Conservation (phyloP, 2,113 vertebrate species). For the Trichechus manatus region DNA sequence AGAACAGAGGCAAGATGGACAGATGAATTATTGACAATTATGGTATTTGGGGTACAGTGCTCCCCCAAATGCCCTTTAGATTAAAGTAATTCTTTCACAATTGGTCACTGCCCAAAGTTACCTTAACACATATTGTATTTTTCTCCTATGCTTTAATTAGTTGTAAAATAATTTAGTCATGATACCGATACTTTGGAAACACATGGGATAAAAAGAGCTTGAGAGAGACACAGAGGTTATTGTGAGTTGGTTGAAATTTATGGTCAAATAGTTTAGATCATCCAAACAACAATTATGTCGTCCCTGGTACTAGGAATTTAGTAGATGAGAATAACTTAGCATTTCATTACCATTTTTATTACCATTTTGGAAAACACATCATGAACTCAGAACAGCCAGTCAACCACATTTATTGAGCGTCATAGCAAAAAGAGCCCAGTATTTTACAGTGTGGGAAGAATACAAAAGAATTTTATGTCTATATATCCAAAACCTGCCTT, state of each 20-base stretch:
- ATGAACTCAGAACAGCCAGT: constrained; percentile 61
- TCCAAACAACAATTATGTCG: constrained; percentile 62
- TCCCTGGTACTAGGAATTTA: constrained; percentile 62
- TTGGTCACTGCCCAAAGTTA: background rate
- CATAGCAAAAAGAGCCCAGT: background rate
- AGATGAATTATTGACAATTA: constrained; percentile 1
- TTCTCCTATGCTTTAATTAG: background rate
- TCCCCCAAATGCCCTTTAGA: background rate
- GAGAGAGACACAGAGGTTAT: constrained; percentile 42
- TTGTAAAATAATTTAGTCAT: constrained; percentile 14
- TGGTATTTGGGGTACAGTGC: background rate
- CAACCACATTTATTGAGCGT: constrained; percentile 4
- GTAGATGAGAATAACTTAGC: constrained; percentile 71
- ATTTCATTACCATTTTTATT: constrained; percentile 77
- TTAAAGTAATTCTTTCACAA: background rate
- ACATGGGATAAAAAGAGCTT: background rate
- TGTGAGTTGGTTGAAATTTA: constrained; percentile 56
- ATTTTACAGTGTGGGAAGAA: background rate
- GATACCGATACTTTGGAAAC: constrained; percentile 8
- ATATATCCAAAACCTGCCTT: background rate
- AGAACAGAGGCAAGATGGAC: background rate
- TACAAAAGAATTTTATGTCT: background rate
- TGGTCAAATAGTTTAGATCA: constrained; percentile 67
- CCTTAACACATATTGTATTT: background rate
- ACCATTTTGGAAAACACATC: constrained; percentile 66